Evolutionary conservation across 1,140 invertebrate species (phyloP), one percentile per base, ranked within the genome.

Genomic region (Mactra quadrangularis): DNA sequence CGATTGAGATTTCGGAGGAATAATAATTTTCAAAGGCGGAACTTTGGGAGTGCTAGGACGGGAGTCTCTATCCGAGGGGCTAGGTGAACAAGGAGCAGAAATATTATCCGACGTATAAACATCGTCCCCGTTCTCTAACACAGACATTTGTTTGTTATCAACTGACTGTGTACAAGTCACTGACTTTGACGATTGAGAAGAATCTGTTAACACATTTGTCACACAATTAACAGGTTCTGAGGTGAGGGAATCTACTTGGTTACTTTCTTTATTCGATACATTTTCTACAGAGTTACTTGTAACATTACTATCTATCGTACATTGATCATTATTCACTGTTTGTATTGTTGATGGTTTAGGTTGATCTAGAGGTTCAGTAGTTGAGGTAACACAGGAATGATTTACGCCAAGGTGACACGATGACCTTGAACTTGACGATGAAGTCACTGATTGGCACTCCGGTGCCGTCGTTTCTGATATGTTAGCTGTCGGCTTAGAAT

Each of bases 201-300:
- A 52, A n/a, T n/a, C n/a, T n/a, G n/a, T n/a, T n/a, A n/a, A n/a
- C 41, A 72, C 33, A 92, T 92, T 60, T 90, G 91, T 50, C 94
- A 95, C 75, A 22, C 27, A 22, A 19, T 60, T 15, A 6, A 41
- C 38, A 41, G 38, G 6, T 41, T 41, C 38, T 7, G 38, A 41
- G 38, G 38, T 41, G 15, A 6, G 15, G 6, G 38, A 7, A 15
- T 41, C 38, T 41, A 41, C 38, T 41, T 6, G 6, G n/a, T 25
- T n/a, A 41, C 4, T 41, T 41, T 64, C 9, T 38, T 64, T 35
- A 64, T 22, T 64, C 25, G 25, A 17, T 41, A 25, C 25, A 64
- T 22, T 22, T 3, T 64, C 35, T 9, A 4, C 17, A n/a, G 60
- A 64, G n/a, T 64, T 64, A 64, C 60, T 64, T 11, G 60, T 64